These are phyloP conservation scores for Natrix natrix DNA, from an alignment of 2,797 vertebrate species.

Conservation along the genomic window DNA sequence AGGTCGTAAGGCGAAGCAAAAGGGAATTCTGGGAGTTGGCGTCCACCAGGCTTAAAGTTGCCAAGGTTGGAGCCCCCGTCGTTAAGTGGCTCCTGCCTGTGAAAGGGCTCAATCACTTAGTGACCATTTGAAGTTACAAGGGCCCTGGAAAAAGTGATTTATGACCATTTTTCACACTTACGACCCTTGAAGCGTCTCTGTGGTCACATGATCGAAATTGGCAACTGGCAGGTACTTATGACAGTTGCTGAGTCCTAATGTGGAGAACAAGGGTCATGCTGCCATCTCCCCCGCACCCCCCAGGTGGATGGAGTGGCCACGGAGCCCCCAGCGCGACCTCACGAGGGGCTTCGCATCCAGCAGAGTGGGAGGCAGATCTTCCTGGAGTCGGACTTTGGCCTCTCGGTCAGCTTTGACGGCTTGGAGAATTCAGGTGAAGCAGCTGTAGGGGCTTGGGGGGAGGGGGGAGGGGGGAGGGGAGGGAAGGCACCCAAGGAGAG, in stretches of 20 bases:
- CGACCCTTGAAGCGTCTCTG: neutral
- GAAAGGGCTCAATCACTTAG: too few species aligned
- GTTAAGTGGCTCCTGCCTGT: too few species aligned
- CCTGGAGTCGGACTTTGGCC: slow-evolving; percentile 82
- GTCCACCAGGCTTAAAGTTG: too few species aligned
- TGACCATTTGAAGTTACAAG: too few species aligned
- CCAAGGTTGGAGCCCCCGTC: too few species aligned
- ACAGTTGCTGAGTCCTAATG: neutral
- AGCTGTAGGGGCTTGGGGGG: rapidly evolving
- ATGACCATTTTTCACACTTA: too few species aligned
- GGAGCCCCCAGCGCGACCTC: slow-evolving; percentile 66
- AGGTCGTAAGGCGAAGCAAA: too few species aligned
- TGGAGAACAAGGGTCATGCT: neutral
- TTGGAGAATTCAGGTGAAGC: slow-evolving; percentile 74
- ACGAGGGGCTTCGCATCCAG: slow-evolving; percentile 74
- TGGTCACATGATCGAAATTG: neutral
- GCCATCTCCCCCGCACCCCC: neutral
- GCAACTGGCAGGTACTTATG: neutral
- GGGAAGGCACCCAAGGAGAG: too few species aligned
- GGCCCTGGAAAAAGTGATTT: too few species aligned
- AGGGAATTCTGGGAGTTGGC: too few species aligned
- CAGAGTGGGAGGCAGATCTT: slow-evolving; percentile 69
- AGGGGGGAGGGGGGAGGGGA: rapidly evolving
- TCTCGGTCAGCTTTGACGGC: slow-evolving; percentile 76
- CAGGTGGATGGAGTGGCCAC: slow-evolving; percentile 77